phyloP scores from a whole-genome alignment of 2,888 invertebrate species.

The Parnassius apollo region DNA sequence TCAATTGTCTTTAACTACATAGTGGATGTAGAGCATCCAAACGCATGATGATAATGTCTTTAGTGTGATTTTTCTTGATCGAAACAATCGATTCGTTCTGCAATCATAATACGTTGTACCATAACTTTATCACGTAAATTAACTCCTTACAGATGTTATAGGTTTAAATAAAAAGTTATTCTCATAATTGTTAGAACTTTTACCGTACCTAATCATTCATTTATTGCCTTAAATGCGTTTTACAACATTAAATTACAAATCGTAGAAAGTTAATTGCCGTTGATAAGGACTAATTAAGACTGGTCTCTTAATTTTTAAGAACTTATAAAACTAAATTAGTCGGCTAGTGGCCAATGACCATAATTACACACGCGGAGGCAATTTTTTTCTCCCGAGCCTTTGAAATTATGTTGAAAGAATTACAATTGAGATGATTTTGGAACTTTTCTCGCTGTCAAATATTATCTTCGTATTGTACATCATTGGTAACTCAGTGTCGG shows the following conservation, averaged over 20 bases:
- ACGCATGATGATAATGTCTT: too few relatives aligned
- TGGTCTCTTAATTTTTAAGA: background rate
- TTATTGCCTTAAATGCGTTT: too few relatives aligned
- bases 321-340: slow-evolving; percentile 15
- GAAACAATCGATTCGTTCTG: too few relatives aligned
- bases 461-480: slow-evolving; percentile 5
- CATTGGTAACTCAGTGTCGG: slow-evolving; percentile 3
- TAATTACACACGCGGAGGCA: background rate
- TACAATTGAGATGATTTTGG: slow-evolving; percentile 12
- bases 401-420: slow-evolving; percentile 8
- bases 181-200: too few relatives aligned
- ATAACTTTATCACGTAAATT: too few relatives aligned
- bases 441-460: background rate
- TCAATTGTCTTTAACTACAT: too few relatives aligned
- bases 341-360: background rate
- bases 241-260: background rate
- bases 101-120: too few relatives aligned
- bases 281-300: slow-evolving; percentile 12
- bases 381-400: background rate
- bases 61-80: too few relatives aligned
- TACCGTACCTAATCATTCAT: too few relatives aligned
- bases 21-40: too few relatives aligned
- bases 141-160: too few relatives aligned
- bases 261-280: background rate
- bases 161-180: too few relatives aligned